Evolutionary conservation across 1,140 invertebrate genomes (phyloP), one percentile per base, ranked within the genome.

Genomic region (Myzus persicae): DNA sequence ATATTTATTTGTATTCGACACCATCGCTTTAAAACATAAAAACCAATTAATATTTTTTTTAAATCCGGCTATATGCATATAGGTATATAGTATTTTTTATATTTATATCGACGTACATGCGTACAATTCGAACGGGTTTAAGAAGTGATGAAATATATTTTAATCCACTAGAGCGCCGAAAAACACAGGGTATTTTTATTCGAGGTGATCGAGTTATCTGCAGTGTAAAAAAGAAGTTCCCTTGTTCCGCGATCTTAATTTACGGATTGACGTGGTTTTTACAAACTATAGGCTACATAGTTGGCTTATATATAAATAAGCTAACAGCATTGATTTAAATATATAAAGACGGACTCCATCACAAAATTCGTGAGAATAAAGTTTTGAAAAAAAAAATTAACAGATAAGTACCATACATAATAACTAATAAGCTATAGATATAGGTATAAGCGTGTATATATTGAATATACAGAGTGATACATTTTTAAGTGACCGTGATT

Each of bases 171-270:
- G 14, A 44, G 38, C 8, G 20, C 38, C 40, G 20, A 76, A 91
- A 91, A 76, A 44, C 24, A 31, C 42, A 76, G 90, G 40, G 46
- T 48, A 76, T 42, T 91, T 44, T 20, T 31, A 59, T 81, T 91
- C 90, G 90, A 91, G 90, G 90, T 76, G 42, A 91, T 91, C 90
- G 26, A 76, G 54, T 91, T 67, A 59, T 90, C 36, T 14, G 8
- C 36, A 6, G 8, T n/a, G n/a, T 54, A 89, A 89, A 36, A 89
- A 91, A 38, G 36, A 76, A n/a, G n/a, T 91, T 91, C 44, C 31
- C 40, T 91, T 67, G 42, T 91, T 91, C 89, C 51, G 40, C 89
- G 48, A 36, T 59, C 36, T 59, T 54, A 59, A 59, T 90, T 67
- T n/a, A 76, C 59, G 14, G 42, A 76, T 44, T 24, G 44, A 76